These are phyloP conservation scores for Calyptommatus sinebrachiatus DNA, from an alignment of 2,113 vertebrate species.

Conservation along the genomic window DNA sequence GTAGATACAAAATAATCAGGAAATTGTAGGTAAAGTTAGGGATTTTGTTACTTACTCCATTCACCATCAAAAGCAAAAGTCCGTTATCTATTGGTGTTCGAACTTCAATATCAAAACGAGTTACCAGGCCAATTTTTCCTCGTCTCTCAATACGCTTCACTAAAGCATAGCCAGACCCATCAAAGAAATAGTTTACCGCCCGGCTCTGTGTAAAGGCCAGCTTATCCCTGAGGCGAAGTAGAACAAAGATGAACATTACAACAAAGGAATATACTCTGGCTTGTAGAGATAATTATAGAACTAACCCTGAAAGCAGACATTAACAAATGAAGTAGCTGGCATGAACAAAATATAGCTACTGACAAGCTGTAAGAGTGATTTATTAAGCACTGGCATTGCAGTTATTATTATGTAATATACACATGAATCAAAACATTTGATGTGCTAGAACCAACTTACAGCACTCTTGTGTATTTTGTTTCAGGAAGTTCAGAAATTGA, in stretches of 20 bases:
- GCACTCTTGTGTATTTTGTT: not conserved
- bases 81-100: slow-evolving; percentile 86
- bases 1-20: not conserved
- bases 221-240: slow-evolving; percentile 79
- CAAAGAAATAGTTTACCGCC: slow-evolving; percentile 92
- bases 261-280: not conserved
- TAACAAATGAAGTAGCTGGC: not conserved
- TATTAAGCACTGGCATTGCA: not conserved
- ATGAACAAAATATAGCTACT: not conserved
- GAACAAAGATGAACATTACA: slow-evolving; percentile 21
- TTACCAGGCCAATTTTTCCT: slow-evolving; percentile 83
- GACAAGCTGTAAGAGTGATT: not conserved
- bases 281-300: not conserved
- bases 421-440: not conserved
- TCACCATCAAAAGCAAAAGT: slow-evolving; percentile 89
- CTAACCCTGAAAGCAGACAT: not conserved
- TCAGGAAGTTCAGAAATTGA: not conserved
- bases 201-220: slow-evolving; percentile 94
- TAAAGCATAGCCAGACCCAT: slow-evolving; percentile 89
- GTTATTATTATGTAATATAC: not conserved
- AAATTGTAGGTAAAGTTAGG: not conserved
- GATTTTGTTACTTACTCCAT: slow-evolving; percentile 76
- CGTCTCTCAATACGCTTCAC: slow-evolving; percentile 88
- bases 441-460: not conserved
- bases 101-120: slow-evolving; percentile 93